Base-by-base conservation (phyloP, 2,888 invertebrate genomes). In the Lithophane socia region DNA sequence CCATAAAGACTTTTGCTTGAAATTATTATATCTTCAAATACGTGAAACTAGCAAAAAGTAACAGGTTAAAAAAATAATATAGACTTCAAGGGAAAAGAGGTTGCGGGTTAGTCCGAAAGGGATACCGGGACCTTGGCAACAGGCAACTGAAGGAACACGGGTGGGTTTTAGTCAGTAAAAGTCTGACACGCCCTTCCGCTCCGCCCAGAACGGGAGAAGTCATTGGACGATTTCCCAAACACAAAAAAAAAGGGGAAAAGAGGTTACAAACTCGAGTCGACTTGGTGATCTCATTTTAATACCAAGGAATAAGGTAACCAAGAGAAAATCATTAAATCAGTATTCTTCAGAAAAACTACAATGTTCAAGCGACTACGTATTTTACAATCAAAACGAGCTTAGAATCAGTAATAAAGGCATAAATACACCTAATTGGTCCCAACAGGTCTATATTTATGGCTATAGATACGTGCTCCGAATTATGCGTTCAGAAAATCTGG, bases 381-480 rank as follows among this genome's bases (percentile, higher is more conserved):
- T 68, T 29, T 54, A 49, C 29, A 44, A 56, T 8, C 37, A 56
- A n/a, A 21, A 80, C 75, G n/a, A 72, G 68, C 3, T 5, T 49
- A 56, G 82, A 85, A 75, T 82, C 37, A 42, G 56, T 65, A 72
- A 82, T 78, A 64, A 21, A 78, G 52, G 2, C 3, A 71, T 75
- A 71, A 79, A 85, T 64, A 67, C n/a, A 54, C 60, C 24, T 77
- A 80, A 82, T 82, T 77, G 66, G 65, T 44, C 49, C 60, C 5
- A 60, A 77, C 37, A 54, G 56, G 56, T 60, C 64, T 60, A 42
- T 71, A 75, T 73, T 56, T 60, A 68, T 73, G 63, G 29, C 58
- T 58, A 18, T 29, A 52, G 3, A 47, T 71, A 85, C 87, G 88
- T 88, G 87, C 8, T 56, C 18, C 0, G 85, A 82, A 86, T 87